Evolutionary conservation across 2,113 vertebrate genomes (phyloP).

Genomic region (Haliaeetus leucogaster): DNA sequence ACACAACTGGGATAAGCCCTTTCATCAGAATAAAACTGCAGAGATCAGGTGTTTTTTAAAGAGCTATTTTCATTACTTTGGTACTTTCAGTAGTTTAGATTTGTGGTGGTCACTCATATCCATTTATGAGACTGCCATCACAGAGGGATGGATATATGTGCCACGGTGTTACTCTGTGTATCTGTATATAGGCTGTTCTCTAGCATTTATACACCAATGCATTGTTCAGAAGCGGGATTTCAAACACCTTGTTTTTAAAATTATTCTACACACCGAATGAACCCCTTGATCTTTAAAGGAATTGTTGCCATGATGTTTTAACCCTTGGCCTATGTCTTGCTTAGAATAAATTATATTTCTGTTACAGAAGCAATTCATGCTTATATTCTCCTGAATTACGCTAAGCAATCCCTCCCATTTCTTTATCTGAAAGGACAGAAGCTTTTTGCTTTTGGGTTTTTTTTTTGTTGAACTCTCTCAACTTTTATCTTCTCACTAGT

Average conservation of each 20-base stretch:
- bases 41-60: neutral
- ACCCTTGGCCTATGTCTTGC: neutral
- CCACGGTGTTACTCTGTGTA: neutral
- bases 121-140: neutral
- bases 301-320: neutral
- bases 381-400: neutral
- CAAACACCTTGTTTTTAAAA: neutral
- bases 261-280: neutral
- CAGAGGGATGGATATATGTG: accelerated
- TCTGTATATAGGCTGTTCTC: neutral
- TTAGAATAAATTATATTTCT: neutral
- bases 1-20: neutral
- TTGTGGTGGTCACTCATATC: neutral
- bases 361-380: neutral
- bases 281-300: neutral
- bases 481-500: neutral
- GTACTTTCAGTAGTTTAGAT: neutral
- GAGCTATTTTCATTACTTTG: neutral
- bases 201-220: neutral
- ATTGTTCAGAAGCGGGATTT: neutral
- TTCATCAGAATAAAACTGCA: neutral
- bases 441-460: neutral
- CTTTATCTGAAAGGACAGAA: neutral
- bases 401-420: neutral
- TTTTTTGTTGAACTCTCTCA: neutral